Conservation (phyloP, 2,797 vertebrate genomes). For the Esox lucius region DNA sequence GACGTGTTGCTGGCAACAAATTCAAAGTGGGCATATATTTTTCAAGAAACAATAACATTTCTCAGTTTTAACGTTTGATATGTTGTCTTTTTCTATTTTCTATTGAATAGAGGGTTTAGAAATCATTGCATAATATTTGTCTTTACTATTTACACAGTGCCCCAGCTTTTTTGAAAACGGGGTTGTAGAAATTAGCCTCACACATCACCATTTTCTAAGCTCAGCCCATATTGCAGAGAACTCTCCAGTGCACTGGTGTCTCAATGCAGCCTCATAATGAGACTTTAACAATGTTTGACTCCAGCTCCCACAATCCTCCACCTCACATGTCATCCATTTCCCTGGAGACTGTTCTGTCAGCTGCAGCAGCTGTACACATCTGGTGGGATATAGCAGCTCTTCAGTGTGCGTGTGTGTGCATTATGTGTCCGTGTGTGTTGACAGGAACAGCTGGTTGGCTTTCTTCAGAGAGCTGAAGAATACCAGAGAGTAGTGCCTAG, state of each 20-base stretch:
- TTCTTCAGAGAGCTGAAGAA: slow-evolving; percentile 32
- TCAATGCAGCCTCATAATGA: slow-evolving; percentile 22
- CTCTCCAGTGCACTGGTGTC: slow-evolving; percentile 34
- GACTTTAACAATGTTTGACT: slow-evolving; percentile 53
- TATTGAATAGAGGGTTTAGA: too few relatives aligned
- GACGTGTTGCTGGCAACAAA: too few relatives aligned
- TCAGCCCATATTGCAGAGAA: not conserved
- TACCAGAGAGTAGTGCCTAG: not conserved
- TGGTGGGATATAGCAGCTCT: slow-evolving; percentile 22
- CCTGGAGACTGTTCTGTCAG: slow-evolving; percentile 37
- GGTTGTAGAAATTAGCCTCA: not conserved
- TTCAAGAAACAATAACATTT: too few relatives aligned
- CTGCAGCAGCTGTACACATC: slow-evolving; percentile 28
- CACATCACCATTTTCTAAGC: not conserved
- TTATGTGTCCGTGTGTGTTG: slow-evolving; percentile 6
- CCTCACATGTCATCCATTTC: slow-evolving; percentile 42
- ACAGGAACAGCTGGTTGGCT: slow-evolving; percentile 55
- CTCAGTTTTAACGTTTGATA: too few relatives aligned
- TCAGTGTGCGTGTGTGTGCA: not conserved
- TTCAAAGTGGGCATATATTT: too few relatives aligned
- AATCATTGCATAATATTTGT: too few relatives aligned
- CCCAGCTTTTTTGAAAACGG: too few relatives aligned
- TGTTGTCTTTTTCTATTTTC: too few relatives aligned
- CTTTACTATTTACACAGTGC: too few relatives aligned
- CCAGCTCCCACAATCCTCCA: slow-evolving; percentile 34